A percentile compares a stretch with the other conserved stretches of the same genome.
phyloP scores from a whole-genome alignment of 2,888 invertebrate species.

The Tetrapedia diversipes region DNA sequence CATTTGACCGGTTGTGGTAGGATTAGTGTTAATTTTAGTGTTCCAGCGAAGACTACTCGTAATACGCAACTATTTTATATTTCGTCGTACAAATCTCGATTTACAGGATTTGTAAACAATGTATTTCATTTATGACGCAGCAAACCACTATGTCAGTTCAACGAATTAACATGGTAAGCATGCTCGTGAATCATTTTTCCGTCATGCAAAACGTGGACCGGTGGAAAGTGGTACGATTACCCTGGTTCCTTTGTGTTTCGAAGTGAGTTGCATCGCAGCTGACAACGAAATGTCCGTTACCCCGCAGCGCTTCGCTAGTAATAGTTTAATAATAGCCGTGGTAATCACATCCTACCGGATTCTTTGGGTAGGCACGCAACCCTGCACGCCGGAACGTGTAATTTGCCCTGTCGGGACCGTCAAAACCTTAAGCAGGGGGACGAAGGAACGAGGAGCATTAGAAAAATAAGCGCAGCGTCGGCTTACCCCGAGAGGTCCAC shows the following conservation, averaged over 20 bases:
- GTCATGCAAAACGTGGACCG: constrained; percentile 11
- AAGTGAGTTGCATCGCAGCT: constrained; percentile 17
- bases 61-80: too few species aligned
- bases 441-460: neutral
- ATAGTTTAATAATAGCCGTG: constrained; percentile 49
- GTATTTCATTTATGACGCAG: too few species aligned
- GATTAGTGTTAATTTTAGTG: too few species aligned
- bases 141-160: neutral
- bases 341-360: constrained; percentile 50
- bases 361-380: constrained; percentile 57
- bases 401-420: constrained; percentile 59
- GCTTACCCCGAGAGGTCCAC: too few species aligned
- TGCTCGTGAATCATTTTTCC: constrained; percentile 20
- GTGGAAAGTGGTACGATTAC: constrained; percentile 34
- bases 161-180: constrained; percentile 9
- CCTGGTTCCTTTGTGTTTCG: constrained; percentile 9
- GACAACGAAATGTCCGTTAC: constrained; percentile 35
- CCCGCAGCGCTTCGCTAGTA: constrained; percentile 22
- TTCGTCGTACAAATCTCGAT: too few species aligned
- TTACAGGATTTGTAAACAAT: too few species aligned
- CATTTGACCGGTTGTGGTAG: too few species aligned
- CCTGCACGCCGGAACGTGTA: constrained; percentile 47
- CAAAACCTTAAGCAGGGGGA: constrained; percentile 48
- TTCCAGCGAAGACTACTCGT: too few species aligned
- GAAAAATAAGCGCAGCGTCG: constrained; percentile 10